phyloP scores from a whole-genome alignment of 1,140 invertebrate genomes.

The Drosophila elegans region DNA sequence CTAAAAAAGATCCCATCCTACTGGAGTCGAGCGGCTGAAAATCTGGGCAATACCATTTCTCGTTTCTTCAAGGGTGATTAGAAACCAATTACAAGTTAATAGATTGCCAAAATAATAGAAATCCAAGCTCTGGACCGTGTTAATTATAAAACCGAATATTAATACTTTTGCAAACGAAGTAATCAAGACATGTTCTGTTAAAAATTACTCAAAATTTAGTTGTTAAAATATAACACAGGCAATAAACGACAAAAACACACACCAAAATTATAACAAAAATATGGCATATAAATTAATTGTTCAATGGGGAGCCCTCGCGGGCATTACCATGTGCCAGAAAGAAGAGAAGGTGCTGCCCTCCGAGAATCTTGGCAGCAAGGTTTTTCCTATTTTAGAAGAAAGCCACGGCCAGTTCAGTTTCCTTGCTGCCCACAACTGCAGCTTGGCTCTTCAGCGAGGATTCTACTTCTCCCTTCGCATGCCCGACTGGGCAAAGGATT shows the following conservation, averaged over 20 bases:
- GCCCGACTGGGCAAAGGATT: constrained; percentile 50
- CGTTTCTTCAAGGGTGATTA: constrained; percentile 5
- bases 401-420: constrained; percentile 6
- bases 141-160: too few species aligned
- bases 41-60: constrained; percentile 6
- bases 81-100: too few species aligned
- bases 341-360: neutral
- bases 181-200: neutral
- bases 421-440: constrained; percentile 5
- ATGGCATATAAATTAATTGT: constrained; percentile 26
- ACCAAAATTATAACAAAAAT: constrained; percentile 2
- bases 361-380: neutral
- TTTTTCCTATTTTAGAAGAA: neutral
- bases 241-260: too few species aligned
- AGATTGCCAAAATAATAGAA: too few species aligned
- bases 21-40: constrained; percentile 8
- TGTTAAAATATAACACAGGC: neutral
- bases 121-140: too few species aligned
- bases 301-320: constrained; percentile 24
- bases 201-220: neutral
- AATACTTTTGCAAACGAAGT: neutral
- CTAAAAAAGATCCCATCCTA: constrained; percentile 29
- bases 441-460: constrained; percentile 31
- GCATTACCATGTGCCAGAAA: constrained; percentile 9
- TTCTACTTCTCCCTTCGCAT: constrained; percentile 58